Evolutionary conservation across 2,888 invertebrate genomes (phyloP), one percentile per base, ranked within the genome.

Genomic region (Stenotaenia linearis): DNA sequence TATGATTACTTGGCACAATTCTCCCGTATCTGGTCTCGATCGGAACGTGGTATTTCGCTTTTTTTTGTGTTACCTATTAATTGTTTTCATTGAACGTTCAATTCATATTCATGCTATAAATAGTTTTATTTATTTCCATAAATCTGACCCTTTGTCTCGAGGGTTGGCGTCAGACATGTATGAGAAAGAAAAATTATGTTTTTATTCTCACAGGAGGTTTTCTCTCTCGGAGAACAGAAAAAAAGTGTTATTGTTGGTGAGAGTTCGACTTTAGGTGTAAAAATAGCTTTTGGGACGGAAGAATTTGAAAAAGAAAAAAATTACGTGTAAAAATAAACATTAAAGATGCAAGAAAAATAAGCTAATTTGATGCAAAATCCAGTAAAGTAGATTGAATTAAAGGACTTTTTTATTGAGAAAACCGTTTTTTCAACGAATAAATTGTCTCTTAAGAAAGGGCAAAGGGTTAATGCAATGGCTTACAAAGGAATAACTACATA

Each of bases 1-100:
- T 69, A 69, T 69, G 69, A 69, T 69, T 69, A 69, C 69, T 10
- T 28, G 69, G 25, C 69, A 69, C 28, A 69, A 28, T 69, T 69
- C 69, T 69, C 10, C 25, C 50, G 4, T 69, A 25, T 23, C 21
- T 23, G 21, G n/a, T 50, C 56, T 23, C 56, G 21, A 9, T n/a
- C 56, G n/a, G n/a, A n/a, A n/a, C 50, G 32, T 32, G 32, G 32
- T 32, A n/a, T 25, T 69, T 69, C 25, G 69, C 25, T 69, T 69
- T 69, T 25, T 25, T 23, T 28, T 28, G n/a, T n/a, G n/a, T 69
- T 5, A 18, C 21, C 7, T 69, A 28, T 69, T 69, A 23, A 69
- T 23, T 28, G 12, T 69, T 25, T 15, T 69, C 15, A 15, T 69
- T 10, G 12, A 69, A 69, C 2, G 15, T 6, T 25, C 1, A 10